These are phyloP conservation scores for Scomber japonicus DNA, from an alignment of 2,113 vertebrate species.

Conservation along the genomic window DNA sequence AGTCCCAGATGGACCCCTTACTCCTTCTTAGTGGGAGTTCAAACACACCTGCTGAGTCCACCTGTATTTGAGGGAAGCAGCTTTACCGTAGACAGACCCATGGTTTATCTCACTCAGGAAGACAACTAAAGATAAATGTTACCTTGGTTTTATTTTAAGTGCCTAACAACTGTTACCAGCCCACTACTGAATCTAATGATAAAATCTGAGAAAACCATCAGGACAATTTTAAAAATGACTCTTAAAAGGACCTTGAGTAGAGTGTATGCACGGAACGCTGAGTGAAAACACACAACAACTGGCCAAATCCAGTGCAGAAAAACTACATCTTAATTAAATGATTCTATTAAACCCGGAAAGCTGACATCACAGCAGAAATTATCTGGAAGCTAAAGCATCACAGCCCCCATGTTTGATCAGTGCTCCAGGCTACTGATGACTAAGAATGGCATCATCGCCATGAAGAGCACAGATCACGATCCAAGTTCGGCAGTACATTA, in stretches of 20 bases:
- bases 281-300: slow-evolving; percentile 18
- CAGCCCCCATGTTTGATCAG: slow-evolving; percentile 3
- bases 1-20: slow-evolving; percentile 66
- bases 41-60: slow-evolving; percentile 61
- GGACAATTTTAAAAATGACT: slow-evolving; percentile 31
- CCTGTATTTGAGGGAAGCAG: slow-evolving; percentile 20
- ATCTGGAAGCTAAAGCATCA: slow-evolving; percentile 12
- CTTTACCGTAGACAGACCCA: slow-evolving; percentile 25
- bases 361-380: slow-evolving; percentile 11
- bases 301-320: not conserved
- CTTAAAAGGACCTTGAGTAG: slow-evolving; percentile 27
- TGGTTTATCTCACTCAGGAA: slow-evolving; percentile 45
- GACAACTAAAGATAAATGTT: slow-evolving; percentile 35
- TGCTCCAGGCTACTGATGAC: slow-evolving; percentile 1
- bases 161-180: slow-evolving; percentile 43
- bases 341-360: slow-evolving; percentile 1
- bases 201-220: slow-evolving; percentile 60
- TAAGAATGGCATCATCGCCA: slow-evolving; percentile 1
- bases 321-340: slow-evolving; percentile 8
- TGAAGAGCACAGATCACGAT: slow-evolving; percentile 10
- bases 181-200: slow-evolving; percentile 54
- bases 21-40: slow-evolving; percentile 36
- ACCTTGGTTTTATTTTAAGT: slow-evolving; percentile 51
- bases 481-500: slow-evolving; percentile 32
- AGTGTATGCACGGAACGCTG: slow-evolving; percentile 9